Conservation (phyloP, 2,797 vertebrate genomes). For the Momotus momota region DNA sequence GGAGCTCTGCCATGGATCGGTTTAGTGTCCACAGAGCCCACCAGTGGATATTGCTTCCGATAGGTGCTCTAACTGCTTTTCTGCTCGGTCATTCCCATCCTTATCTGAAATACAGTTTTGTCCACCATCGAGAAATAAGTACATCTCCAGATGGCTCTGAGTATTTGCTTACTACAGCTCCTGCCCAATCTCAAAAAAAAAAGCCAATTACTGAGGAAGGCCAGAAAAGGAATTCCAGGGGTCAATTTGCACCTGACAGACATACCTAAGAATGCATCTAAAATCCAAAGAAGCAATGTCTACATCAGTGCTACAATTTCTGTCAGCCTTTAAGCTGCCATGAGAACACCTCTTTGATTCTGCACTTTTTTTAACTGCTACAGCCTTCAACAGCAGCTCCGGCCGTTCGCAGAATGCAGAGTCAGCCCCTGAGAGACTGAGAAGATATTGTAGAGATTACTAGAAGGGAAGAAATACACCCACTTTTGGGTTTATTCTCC, state of each 20-base stretch:
- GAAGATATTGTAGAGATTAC: neutral
- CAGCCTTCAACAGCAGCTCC: neutral
- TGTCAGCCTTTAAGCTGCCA: neutral
- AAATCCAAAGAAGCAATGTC: neutral
- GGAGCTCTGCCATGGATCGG: neutral
- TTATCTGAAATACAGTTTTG: neutral
- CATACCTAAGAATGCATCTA: neutral
- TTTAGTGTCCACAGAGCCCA: neutral
- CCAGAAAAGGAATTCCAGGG: neutral
- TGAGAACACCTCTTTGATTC: neutral
- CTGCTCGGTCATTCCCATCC: neutral
- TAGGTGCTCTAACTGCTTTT: neutral
- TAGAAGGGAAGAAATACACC: neutral
- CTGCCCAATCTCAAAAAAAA: neutral
- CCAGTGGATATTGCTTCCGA: neutral
- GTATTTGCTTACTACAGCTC: neutral
- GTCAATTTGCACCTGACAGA: neutral
- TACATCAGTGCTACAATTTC: neutral
- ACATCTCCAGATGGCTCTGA: slow-evolving; percentile 5
- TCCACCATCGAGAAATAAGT: neutral
- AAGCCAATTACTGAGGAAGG: neutral
- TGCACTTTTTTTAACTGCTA: neutral
- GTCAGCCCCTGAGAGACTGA: neutral
- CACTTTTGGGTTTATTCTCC: neutral
- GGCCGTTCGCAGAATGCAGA: neutral